Evolutionary conservation across 1,140 invertebrate genomes (phyloP), one percentile per base, ranked within the genome.

Genomic region (Procambarus virginalis): DNA sequence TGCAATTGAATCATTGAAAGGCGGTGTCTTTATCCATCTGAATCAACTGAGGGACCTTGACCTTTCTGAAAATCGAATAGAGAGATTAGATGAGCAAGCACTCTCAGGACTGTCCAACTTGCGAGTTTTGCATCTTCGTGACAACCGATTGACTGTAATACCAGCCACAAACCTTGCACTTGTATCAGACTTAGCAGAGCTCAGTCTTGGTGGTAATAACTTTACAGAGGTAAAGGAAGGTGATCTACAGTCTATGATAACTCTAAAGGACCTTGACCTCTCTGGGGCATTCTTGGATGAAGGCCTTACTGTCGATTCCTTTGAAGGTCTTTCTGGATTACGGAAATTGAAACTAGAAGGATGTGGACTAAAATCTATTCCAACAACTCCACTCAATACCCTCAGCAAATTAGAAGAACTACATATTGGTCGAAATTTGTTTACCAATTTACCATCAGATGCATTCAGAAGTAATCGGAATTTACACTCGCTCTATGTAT

Each of bases 11-110:
- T 90, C 86, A 34, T 58, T 92, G n/a, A 85, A 86, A 46, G 91
- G 70, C 49, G 73, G 75, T 34, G 86, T 91, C 2, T 92, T 92
- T 64, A 48, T 76, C 34, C 82, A 92, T 22, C 70, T 92, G 64
- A 82, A 49, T 34, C 89, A 89, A 3, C 49, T 92, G 77, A 82
- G 88, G 51, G 86, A 91, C 34, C 80, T 92, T 9, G 91, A 92
- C 58, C 82, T 92, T 34, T 92, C 91, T 22, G 89, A 91, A 84
- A 92, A 92, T 60, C 86, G 82, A 78, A 87, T 92, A 49, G 82
- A 90, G n/a, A 77, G 51, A 45, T 55, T 92, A 14, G 85, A 90
- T 2, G 82, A 92, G 14, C 46, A 84, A n/a, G 88, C 88, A 22
- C 79, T 92, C 1, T 46, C 49, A 49, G 89, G 89, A 70, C 70